Base-by-base conservation (phyloP, 2,888 invertebrate genomes). In the Pristionchus entomophagus region DNA sequence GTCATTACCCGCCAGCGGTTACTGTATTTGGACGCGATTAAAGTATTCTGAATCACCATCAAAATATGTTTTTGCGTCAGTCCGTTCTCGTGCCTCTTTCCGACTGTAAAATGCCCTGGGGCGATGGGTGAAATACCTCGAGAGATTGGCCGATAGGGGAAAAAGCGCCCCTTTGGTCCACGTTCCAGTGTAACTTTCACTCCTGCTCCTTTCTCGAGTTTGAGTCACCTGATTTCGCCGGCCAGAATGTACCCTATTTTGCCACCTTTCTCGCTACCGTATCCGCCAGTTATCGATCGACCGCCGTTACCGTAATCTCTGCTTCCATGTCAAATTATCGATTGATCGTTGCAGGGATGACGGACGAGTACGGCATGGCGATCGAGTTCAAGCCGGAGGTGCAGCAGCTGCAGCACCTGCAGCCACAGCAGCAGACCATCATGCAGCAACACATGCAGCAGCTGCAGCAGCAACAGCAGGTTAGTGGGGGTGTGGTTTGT, bases 321-420 rank as follows among this genome's bases (percentile, higher is more conserved):
- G 29, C 3, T 59, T 62, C 29, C 32, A n/a, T n/a, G n/a, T 8
- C 22, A 1, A 59, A 26, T 32, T 62, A 69, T 69, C 38, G 41
- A 69, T 69, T 38, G 22, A 22, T 32, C 32, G 32, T 77, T 77
- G 12, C 77, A 82, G 56, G 56, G 41, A 82, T 82, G 82, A 82
- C 82, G 56, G 82, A 82, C 82, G 82, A 82, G 82, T 82, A 82
- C 59, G 82, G 82, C 26, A 82, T 82, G 82, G 51, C 82, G 82
- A 82, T 82, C 26, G 82, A 82, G 56, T 82, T 45, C 82, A 82
- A 82, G 82, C 82, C 82, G 35, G 56, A 56, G 59, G 38, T 59
- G 82, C 38, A 19, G 49, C 78, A 49, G 78, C 51, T 51, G 78
- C 78, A 56, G 41, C 32, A n/a, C 77, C 62, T 26, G 32, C 77